Conservation (phyloP, 2,113 vertebrate species). For the Macquaria australasica region DNA sequence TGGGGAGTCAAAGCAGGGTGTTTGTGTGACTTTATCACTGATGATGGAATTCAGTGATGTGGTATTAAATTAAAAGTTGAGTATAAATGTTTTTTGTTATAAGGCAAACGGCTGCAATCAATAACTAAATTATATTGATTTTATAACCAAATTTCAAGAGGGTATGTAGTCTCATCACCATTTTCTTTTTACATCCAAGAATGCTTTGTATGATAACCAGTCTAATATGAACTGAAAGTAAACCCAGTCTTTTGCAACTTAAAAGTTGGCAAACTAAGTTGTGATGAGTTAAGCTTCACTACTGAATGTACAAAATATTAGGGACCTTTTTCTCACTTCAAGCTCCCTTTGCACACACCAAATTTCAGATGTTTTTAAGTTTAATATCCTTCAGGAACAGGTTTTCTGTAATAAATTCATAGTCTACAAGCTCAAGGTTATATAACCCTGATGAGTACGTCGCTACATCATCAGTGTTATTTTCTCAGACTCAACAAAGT, state of each 20-base stretch:
- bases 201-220: not conserved
- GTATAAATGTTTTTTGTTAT: not conserved
- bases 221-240: too few species aligned
- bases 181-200: not conserved
- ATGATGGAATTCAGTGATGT: not conserved
- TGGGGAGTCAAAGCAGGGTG: slow-evolving; percentile 16
- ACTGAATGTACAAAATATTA: slow-evolving; percentile 4
- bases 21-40: not conserved
- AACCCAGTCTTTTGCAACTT: not conserved
- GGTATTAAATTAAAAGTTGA: not conserved
- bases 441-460: not conserved
- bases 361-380: not conserved
- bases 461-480: too few species aligned
- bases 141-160: not conserved
- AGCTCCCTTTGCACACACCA: too few species aligned
- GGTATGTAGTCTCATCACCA: not conserved
- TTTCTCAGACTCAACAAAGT: too few species aligned
- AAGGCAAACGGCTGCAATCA: slow-evolving; percentile 12
- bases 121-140: not conserved
- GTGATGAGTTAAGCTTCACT: not conserved
- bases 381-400: not conserved
- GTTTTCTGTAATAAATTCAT: too few species aligned
- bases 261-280: not conserved
- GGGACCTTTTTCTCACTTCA: not conserved
- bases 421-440: not conserved